phyloP scores from a whole-genome alignment of 2,797 vertebrate species.

The Cheirogaleus major region DNA sequence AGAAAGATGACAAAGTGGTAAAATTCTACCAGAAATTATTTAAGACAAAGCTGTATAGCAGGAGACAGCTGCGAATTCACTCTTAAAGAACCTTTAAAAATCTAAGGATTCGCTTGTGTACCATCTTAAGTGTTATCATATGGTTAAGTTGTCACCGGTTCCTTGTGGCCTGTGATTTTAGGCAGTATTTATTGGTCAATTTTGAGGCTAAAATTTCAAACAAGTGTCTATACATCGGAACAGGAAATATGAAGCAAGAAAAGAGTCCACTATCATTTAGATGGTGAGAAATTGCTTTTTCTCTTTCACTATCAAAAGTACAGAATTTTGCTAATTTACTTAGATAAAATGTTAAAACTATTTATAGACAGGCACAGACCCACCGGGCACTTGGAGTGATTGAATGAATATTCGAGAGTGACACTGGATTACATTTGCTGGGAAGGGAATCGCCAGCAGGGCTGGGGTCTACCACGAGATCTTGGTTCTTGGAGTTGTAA shows the following conservation, averaged over 20 bases:
- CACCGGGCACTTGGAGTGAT: background rate
- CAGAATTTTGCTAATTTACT: background rate
- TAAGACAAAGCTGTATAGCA: background rate
- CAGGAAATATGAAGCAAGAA: background rate
- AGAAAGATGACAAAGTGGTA: background rate
- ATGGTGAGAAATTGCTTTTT: background rate
- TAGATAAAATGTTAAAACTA: background rate
- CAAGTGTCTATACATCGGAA: background rate
- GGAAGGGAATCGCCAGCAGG: background rate
- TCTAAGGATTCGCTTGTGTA: background rate
- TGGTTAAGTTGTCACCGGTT: background rate
- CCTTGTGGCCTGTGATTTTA: background rate
- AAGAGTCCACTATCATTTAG: background rate
- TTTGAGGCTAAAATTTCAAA: conserved; percentile 44
- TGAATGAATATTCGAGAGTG: background rate
- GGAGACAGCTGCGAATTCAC: background rate
- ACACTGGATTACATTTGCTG: background rate
- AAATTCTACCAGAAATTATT: conserved; percentile 30
- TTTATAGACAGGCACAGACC: background rate
- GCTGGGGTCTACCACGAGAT: no score
- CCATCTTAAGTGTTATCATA: background rate
- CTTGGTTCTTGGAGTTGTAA: background rate
- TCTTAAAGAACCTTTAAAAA: background rate
- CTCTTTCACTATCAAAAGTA: background rate
- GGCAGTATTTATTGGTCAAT: background rate